A percentile compares a stretch with the other conserved stretches of the same genome.
These are phyloP conservation scores for Drosophila prostipennis DNA, from an alignment of 2,888 invertebrate genomes.

Conservation along the genomic window DNA sequence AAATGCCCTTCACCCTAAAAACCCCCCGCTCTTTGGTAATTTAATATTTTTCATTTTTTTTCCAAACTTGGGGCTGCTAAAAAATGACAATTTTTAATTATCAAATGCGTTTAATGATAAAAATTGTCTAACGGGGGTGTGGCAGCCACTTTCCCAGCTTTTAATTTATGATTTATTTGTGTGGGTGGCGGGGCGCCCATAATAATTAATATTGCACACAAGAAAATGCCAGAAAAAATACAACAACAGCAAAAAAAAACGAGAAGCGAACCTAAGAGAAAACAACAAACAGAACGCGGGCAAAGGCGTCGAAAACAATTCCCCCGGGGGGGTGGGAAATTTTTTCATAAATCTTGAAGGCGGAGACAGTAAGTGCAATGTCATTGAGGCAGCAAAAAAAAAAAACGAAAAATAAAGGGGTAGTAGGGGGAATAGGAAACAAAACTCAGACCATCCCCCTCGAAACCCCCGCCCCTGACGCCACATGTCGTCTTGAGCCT, in stretches of 20 bases:
- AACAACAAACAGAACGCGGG: constrained; percentile 11
- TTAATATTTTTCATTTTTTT: constrained; percentile 62
- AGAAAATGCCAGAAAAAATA: constrained; percentile 40
- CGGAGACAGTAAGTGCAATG: constrained; percentile 71
- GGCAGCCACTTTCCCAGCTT: constrained; percentile 53
- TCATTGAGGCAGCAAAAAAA: constrained; percentile 64
- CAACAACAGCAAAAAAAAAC: constrained; percentile 4
- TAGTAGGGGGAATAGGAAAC: constrained; percentile 55
- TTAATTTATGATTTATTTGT: constrained; percentile 78
- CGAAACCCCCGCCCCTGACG: constrained; percentile 40
- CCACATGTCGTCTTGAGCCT: constrained; percentile 50
- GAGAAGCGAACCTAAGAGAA: constrained; percentile 32
- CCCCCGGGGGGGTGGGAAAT: constrained; percentile 31
- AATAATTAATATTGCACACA: constrained; percentile 81
- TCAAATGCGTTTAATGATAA: constrained; percentile 83
- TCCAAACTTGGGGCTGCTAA: constrained; percentile 52
- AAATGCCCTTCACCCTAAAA: constrained; percentile 66
- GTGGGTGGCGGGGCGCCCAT: constrained; percentile 69
- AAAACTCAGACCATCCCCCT: constrained; percentile 19
- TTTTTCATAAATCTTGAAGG: constrained; percentile 75
- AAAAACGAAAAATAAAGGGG: constrained; percentile 6
- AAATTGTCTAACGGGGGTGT: constrained; percentile 56
- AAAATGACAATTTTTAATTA: constrained; percentile 82
- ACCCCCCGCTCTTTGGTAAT: constrained; percentile 60
- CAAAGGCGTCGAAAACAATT: constrained; percentile 43